Evolutionary conservation across 2,888 invertebrate species (phyloP).

Genomic region (Nycteola revayana): DNA sequence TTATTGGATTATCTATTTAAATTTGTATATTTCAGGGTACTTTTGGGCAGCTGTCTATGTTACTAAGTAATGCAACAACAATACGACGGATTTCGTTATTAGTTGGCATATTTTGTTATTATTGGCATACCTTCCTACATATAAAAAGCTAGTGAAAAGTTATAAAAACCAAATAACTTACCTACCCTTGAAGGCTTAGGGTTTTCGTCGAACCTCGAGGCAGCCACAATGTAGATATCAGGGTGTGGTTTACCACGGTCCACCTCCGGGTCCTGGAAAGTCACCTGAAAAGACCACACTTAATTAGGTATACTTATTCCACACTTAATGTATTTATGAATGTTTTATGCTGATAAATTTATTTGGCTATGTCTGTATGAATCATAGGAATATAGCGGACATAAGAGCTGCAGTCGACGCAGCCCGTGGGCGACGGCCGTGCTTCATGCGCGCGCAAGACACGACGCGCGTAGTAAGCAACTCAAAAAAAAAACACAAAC

Average conservation of each 20-base stretch:
- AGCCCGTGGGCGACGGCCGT: no score
- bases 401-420: no score
- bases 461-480: no score
- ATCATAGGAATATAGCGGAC: no score
- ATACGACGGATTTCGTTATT: background rate
- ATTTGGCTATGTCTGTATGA: no score
- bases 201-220: slow-evolving; percentile 84
- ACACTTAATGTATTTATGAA: no score
- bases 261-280: slow-evolving; percentile 87
- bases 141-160: background rate
- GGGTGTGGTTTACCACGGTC: slow-evolving; percentile 92
- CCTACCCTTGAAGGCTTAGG: slow-evolving; percentile 79
- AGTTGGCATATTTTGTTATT: background rate
- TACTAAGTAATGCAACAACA: background rate
- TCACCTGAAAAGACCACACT: slow-evolving; percentile 47
- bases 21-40: no score
- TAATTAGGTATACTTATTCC: no score
- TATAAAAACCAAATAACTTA: background rate
- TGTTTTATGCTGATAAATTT: no score
- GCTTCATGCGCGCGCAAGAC: no score
- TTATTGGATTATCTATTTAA: no score
- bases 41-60: background rate
- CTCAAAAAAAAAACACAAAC: no score
- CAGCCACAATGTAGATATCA: slow-evolving; percentile 90
- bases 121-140: background rate